Evolutionary conservation across 2,888 invertebrate genomes (phyloP), one percentile per base, ranked within the genome.

Genomic region (Allophyes oxyacanthae): DNA sequence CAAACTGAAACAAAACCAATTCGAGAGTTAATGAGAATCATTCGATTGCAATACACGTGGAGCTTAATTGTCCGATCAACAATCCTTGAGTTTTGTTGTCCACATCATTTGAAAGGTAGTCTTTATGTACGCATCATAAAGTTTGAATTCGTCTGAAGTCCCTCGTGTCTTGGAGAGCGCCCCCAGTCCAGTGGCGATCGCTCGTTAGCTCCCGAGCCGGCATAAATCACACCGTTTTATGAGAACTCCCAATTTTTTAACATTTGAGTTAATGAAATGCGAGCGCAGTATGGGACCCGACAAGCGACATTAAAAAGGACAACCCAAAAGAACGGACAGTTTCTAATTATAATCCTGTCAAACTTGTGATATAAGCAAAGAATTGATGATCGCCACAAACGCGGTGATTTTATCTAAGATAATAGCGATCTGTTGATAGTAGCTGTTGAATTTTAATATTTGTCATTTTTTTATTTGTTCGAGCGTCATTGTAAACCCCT

Each of bases 301-400:
- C 90, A 89, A 92, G 92, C 90, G 92, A 93, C 93, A 91, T 92
- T 92, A 92, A 92, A 92, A 92, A 91, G 89, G 91, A 91, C 89
- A 91, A 87, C 89, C 90, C 88, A 86, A 89, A 89, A 89, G 88
- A 84, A 90, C 89, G 83, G 91, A 91, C 91, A 90, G 90, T 90
- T 92, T 93, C 91, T 92, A 92, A 94, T 94, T 94, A 93, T 93
- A 92, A 92, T 92, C 87, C 94, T 94, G 94, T 93, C 93, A 94
- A 91, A 92, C 88, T 88, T 85, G 82, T 87, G 86, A 90, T 89
- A 85, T 89, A 90, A 88, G 86, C 81, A 83, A 89, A 86, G 88
- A 94, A 94, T 94, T 94, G 91, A 94, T 92, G 92, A 89, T 91
- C 87, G 81, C 81, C 84, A 86, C 83, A 85, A 87, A 84, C 73